Base-by-base conservation (phyloP, 1,140 invertebrate genomes). In the Periplaneta americana region DNA sequence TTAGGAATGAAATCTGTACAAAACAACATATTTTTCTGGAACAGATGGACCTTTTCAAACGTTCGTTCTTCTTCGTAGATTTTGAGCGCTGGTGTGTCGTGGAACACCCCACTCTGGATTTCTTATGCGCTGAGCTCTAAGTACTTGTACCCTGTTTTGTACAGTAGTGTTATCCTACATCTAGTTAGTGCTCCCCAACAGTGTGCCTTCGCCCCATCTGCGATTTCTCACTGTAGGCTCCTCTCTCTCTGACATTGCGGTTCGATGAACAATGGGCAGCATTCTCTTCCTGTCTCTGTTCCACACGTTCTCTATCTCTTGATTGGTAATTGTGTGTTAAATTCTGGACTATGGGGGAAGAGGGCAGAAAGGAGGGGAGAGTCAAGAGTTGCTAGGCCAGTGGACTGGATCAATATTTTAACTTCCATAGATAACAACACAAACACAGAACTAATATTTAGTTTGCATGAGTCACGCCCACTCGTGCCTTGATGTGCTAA, bases 361-460 rank as follows among this genome's bases (percentile, higher is more conserved):
- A 37, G 80, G 66, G 31, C 57, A 57, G 36, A 34, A 80, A 75
- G 35, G 80, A n/a, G 13, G 80, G 80, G 57, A 66, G 66, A 81
- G 80, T 82, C 81, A 82, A 82, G 80, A 81, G 80, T 81, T 81
- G 80, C 75, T 78, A 77, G 80, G 81, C 77, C 74, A 66, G 32
- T 39, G 36, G 76, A 82, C 81, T 82, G 82, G 78, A 82, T 82
- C 82, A 80, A 82, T 82, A 82, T 82, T 82, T 82, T 82, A 82
- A 79, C 78, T 82, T 79, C 78, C 78, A 82, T 48, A 80, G 82
- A 82, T 82, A 82, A 82, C 81, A 82, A 82, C 82, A 82, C 82
- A 82, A 82, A 82, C 79, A 82, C 78, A 82, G 82, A 82, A 82
- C 82, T 82, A 82, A 82, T 82, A 82, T 82, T 82, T 82, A 82